Evolutionary conservation across 2,797 vertebrate species (phyloP).

Genomic region (Gobio occitaniae): DNA sequence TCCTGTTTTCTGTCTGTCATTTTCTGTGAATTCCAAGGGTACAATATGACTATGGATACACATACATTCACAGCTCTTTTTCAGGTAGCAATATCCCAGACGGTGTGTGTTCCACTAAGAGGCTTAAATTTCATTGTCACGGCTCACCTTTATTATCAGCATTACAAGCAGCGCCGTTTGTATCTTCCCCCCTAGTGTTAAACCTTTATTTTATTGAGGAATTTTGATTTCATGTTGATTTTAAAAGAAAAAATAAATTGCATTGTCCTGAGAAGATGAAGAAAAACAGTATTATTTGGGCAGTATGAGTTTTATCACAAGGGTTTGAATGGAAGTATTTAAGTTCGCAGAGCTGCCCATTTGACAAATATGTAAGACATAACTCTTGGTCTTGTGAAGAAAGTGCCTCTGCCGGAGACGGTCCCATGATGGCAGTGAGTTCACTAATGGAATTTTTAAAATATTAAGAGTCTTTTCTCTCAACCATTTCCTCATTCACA

Average conservation of each 20-base stretch:
- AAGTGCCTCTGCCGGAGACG: conserved; percentile 70
- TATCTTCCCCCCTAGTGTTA: not conserved
- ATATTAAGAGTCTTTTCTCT: conserved; percentile 65
- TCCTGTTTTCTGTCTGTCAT: conserved; percentile 74
- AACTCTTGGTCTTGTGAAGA: conserved; percentile 69
- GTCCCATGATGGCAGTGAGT: conserved; percentile 68
- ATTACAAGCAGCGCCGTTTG: conserved; percentile 56
- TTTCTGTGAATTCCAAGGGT: conserved; percentile 66
- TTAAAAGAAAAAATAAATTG: not conserved
- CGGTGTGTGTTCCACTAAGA: conserved; percentile 77
- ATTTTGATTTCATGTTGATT: conserved; percentile 21
- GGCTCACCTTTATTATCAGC: conserved; percentile 78
- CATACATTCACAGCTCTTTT: conserved; percentile 58
- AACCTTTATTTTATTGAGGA: conserved; percentile 29
- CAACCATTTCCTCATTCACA: conserved; percentile 51
- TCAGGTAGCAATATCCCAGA: conserved; percentile 71
- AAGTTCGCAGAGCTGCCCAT: conserved; percentile 60
- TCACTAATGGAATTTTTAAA: conserved; percentile 73
- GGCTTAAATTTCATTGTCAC: conserved; percentile 76
- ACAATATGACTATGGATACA: conserved; percentile 59
- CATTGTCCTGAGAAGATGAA: conserved; percentile 20
- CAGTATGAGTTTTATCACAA: conserved; percentile 42
- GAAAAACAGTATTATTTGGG: not conserved
- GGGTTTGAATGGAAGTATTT: conserved; percentile 58
- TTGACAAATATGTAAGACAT: conserved; percentile 67